These are phyloP conservation scores for Lota lota DNA, from an alignment of 2,113 vertebrate genomes.

Conservation along the genomic window DNA sequence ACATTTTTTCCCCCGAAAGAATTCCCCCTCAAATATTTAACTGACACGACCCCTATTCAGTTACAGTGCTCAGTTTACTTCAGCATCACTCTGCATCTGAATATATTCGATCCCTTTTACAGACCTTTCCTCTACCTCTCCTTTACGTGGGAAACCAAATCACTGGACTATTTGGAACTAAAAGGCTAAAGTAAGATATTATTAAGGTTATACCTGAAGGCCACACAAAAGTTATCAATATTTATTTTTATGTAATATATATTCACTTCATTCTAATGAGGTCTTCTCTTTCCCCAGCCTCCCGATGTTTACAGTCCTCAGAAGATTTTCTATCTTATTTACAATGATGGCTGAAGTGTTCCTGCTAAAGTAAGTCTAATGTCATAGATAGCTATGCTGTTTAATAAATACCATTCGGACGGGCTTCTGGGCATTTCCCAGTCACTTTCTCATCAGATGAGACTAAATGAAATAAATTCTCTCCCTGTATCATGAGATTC, in stretches of 20 bases:
- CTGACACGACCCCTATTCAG: background rate
- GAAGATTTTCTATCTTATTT: constrained; percentile 96
- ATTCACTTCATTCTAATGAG: background rate
- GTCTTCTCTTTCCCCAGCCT: constrained; percentile 70
- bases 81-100: background rate
- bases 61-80: background rate
- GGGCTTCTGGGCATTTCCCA: too few relatives aligned
- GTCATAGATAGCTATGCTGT: too few relatives aligned
- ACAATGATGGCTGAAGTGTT: constrained; percentile 94
- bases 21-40: background rate
- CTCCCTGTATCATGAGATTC: constrained; percentile 7
- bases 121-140: constrained; percentile 97
- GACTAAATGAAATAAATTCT: background rate
- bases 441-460: too few relatives aligned
- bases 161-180: constrained; percentile 92
- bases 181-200: constrained; percentile 87
- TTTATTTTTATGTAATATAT: background rate
- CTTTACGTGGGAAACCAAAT: constrained; percentile 97
- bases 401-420: too few relatives aligned
- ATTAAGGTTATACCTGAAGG: background rate
- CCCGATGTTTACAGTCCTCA: constrained; percentile 97
- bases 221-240: background rate
- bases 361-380: constrained; percentile 86
- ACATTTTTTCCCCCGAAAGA: background rate
- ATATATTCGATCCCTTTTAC: constrained; percentile 25